Evolutionary conservation across 2,113 vertebrate genomes (phyloP).

Genomic region (Willisornis vidua): DNA sequence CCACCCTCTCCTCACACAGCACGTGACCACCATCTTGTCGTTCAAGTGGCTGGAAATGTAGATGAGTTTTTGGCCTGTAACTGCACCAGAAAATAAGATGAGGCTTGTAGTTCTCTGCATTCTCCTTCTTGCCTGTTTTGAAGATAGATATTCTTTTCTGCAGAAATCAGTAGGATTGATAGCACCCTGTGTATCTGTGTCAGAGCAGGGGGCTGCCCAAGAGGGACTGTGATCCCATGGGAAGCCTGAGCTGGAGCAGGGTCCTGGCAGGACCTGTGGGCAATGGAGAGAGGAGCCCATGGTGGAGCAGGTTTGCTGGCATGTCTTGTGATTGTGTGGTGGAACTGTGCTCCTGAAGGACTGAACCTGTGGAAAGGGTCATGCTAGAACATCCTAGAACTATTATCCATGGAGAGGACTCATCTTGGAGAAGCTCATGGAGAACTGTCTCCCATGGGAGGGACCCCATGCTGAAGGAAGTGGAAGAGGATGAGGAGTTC

Average conservation of each 20-base stretch:
- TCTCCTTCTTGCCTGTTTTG: background rate
- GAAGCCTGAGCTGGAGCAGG: too few relatives aligned
- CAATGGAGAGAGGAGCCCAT: rapidly evolving
- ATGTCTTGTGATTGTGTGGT: background rate
- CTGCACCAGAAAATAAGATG: background rate
- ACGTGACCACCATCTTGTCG: background rate
- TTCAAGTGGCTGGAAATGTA: background rate
- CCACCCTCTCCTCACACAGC: background rate
- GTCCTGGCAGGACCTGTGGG: background rate
- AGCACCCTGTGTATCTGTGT: background rate
- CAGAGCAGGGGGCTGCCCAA: too few relatives aligned
- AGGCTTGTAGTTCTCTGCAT: background rate
- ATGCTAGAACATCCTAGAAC: too few relatives aligned
- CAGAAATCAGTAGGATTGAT: background rate
- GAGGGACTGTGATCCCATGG: too few relatives aligned
- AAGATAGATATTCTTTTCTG: background rate
- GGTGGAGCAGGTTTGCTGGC: background rate
- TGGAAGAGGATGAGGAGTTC: background rate
- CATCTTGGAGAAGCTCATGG: background rate
- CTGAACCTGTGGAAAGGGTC: background rate
- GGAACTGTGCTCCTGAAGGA: background rate
- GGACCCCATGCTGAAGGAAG: background rate
- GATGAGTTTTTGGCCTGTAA: background rate
- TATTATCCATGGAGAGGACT: background rate
- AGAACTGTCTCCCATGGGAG: background rate